phyloP scores from a whole-genome alignment of 2,113 vertebrate genomes.

The Myiozetetes cayanensis region DNA sequence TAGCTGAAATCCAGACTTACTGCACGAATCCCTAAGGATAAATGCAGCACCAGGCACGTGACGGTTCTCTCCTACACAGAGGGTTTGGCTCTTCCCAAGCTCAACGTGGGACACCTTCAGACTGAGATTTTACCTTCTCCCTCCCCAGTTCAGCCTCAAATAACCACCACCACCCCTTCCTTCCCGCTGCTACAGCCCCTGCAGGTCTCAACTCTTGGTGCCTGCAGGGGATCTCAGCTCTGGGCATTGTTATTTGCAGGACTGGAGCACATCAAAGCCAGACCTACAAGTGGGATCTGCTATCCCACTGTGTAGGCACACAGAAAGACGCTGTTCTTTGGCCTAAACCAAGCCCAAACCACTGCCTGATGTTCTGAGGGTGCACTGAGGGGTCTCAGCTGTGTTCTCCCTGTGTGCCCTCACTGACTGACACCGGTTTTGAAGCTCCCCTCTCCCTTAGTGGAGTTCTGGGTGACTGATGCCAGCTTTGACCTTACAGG shows the following conservation, averaged over 20 bases:
- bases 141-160: background rate
- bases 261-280: background rate
- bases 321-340: no score
- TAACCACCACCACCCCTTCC: accelerated
- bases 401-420: background rate
- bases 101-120: background rate
- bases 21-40: background rate
- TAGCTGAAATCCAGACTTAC: background rate
- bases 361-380: background rate
- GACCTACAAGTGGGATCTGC: background rate
- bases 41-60: background rate
- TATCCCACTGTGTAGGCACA: background rate
- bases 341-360: background rate
- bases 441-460: background rate
- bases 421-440: background rate
- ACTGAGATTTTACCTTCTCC: background rate
- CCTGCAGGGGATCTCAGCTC: background rate
- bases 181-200: background rate
- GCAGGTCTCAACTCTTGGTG: background rate
- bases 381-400: background rate
- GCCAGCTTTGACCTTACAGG: background rate
- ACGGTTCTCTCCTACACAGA: background rate
- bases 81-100: background rate
- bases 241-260: background rate
- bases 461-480: background rate